Conservation (phyloP, 2,888 invertebrate genomes). For the Clitarchus hookeri region DNA sequence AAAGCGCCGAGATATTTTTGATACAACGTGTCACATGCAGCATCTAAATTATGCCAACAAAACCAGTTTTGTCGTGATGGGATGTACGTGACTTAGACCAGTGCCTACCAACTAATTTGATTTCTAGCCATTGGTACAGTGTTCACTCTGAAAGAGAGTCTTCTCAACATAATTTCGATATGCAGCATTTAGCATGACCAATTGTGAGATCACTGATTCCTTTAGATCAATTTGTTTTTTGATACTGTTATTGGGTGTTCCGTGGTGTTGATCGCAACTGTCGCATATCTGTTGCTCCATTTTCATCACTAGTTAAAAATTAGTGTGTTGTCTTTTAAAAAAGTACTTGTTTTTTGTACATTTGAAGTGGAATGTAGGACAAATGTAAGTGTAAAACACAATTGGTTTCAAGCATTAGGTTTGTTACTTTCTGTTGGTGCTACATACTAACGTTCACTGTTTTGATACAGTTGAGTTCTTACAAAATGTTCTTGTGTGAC, state of each 20-base stretch:
- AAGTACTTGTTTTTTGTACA: slow-evolving; percentile 9
- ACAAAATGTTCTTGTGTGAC: not conserved
- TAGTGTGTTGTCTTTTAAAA: slow-evolving; percentile 5
- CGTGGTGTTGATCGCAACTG: slow-evolving; percentile 9
- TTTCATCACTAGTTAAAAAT: slow-evolving; percentile 11
- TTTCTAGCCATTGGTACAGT: slow-evolving; percentile 14
- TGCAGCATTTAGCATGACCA: slow-evolving; percentile 14
- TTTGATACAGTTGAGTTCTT: slow-evolving; percentile 14
- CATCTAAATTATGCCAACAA: slow-evolving; percentile 14
- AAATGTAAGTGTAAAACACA: slow-evolving; percentile 8
- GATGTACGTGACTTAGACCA: slow-evolving; percentile 14
- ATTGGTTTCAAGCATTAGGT: slow-evolving; percentile 14
- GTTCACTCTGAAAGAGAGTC: slow-evolving; percentile 4
- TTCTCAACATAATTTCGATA: slow-evolving; percentile 5
- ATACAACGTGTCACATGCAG: slow-evolving; percentile 7
- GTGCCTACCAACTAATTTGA: slow-evolving; percentile 10
- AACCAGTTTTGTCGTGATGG: slow-evolving; percentile 9
- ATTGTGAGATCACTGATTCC: slow-evolving; percentile 1
- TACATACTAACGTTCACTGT: not conserved
- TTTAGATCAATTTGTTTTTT: slow-evolving; percentile 10
- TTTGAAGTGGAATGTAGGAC: not conserved
- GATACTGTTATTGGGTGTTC: slow-evolving; percentile 14
- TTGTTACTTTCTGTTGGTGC: slow-evolving; percentile 14
- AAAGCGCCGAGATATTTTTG: slow-evolving; percentile 11
- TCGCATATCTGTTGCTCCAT: slow-evolving; percentile 10